Evolutionary conservation across 23 tunicate species (phyloP), one percentile per base, ranked within the genome.

Genomic region (Ciona savignyi): DNA sequence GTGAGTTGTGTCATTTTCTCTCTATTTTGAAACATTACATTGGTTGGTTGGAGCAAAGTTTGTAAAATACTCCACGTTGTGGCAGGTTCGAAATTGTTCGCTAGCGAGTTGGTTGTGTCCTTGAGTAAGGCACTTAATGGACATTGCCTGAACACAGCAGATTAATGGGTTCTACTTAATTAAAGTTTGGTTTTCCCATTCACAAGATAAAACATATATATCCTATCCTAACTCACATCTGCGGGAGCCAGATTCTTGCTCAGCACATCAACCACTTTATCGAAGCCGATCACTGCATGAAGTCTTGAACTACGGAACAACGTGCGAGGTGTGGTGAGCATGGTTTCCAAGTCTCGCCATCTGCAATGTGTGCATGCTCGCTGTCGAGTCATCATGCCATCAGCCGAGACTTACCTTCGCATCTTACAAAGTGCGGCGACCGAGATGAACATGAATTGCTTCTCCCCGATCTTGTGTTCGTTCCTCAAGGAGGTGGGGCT

Each of bases 191-290:
- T n/a, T n/a, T n/a, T n/a, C n/a, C n/a, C n/a, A n/a, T n/a, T n/a
- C n/a, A n/a, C n/a, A n/a, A n/a, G n/a, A n/a, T n/a, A n/a, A n/a
- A n/a, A n/a, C n/a, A n/a, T n/a, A n/a, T n/a, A n/a, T n/a, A n/a
- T n/a, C n/a, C n/a, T n/a, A n/a, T n/a, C n/a, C n/a, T n/a, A n/a
- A n/a, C 94, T 69, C 0, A 88, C 95, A 51, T 89, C 96, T 25
- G 74, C 75, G 1, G 96, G 96, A 2, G 89, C 85, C 29, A 68
- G 66, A 60, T 78, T 79, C 65, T 83, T 89, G 77, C 85, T 78
- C 62, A 83, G 51, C 9, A 87, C 80, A 62, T 87, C 95, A 48
- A 81, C 87, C 0, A 87, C 95, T 81, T 82, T 81, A 62, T 89
- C 96, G 67, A 89, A 83, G 6, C 96, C 96, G 28, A 89, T 83